Conservation (phyloP, 2,797 vertebrate species). For the Crax fasciolata region DNA sequence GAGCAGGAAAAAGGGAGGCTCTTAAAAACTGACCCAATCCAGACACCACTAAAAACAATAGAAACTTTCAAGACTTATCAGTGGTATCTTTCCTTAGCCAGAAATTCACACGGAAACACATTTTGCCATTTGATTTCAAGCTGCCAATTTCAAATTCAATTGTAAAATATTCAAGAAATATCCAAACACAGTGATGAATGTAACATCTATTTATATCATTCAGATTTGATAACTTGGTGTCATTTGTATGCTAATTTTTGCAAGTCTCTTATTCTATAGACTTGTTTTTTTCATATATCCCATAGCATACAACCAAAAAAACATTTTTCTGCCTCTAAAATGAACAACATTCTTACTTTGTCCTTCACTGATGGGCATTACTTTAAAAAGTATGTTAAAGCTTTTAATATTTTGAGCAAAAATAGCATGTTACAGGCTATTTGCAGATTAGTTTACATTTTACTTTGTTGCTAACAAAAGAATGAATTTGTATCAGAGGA, state of each 20-base stretch:
- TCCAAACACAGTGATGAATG: not conserved
- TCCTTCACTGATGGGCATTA: not conserved
- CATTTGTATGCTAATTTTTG: not conserved
- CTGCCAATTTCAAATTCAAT: not conserved
- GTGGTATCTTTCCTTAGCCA: not conserved
- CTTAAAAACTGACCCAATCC: not conserved
- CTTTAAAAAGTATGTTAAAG: not conserved
- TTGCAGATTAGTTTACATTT: not conserved
- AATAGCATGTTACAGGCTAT: not conserved
- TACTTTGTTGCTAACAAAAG: not conserved
- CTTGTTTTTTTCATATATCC: not conserved
- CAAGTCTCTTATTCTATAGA: not conserved
- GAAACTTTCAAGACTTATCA: not conserved
- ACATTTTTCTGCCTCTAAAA: not conserved
- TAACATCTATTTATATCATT: not conserved
- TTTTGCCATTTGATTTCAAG: not conserved
- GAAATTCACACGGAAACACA: not conserved
- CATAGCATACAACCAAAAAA: not conserved
- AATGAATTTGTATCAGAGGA: not conserved
- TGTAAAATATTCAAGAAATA: not conserved
- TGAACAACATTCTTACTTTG: not conserved
- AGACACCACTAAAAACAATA: not conserved
- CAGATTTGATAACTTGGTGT: not conserved
- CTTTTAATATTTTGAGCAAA: not conserved
- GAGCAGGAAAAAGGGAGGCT: not conserved